Percentiles rank a stretch among this genome's conserved stretches.
Conservation (phyloP, 1,140 invertebrate genomes). For the Plodia interpunctella region DNA sequence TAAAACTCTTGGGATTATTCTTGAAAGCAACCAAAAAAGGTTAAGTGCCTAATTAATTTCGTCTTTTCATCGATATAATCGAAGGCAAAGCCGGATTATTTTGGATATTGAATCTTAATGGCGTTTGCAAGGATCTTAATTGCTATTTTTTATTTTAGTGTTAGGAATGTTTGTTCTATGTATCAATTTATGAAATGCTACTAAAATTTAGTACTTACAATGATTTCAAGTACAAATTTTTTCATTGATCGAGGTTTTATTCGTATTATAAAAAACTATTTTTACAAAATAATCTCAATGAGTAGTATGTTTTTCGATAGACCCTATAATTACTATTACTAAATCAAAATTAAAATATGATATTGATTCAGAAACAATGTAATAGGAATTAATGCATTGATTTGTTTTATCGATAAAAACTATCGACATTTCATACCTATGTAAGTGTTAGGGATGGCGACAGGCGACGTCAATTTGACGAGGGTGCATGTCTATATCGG, state of each 20-base stretch:
- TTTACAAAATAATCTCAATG: too few species aligned
- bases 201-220: too few species aligned
- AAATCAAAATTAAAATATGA: neutral
- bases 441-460: constrained; percentile 15
- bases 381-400: neutral
- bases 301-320: too few species aligned
- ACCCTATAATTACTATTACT: too few species aligned
- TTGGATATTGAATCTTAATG: neutral
- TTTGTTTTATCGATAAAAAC: neutral
- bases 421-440: neutral
- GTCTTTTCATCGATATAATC: constrained; percentile 6
- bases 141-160: neutral
- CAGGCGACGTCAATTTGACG: constrained; percentile 30
- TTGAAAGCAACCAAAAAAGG: constrained; percentile 19
- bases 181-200: neutral
- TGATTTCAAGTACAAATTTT: too few species aligned
- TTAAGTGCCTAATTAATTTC: constrained; percentile 19
- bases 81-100: neutral
- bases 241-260: too few species aligned
- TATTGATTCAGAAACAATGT: neutral
- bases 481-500: constrained; percentile 40
- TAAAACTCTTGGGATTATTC: constrained; percentile 49
- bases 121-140: neutral
- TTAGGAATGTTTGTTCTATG: neutral
- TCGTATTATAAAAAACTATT: too few species aligned